Percentiles rank a stretch among this genome's conserved stretches.
These are phyloP conservation scores for Drosophila setosimentum DNA, from an alignment of 2,888 invertebrate genomes.

Conservation along the genomic window DNA sequence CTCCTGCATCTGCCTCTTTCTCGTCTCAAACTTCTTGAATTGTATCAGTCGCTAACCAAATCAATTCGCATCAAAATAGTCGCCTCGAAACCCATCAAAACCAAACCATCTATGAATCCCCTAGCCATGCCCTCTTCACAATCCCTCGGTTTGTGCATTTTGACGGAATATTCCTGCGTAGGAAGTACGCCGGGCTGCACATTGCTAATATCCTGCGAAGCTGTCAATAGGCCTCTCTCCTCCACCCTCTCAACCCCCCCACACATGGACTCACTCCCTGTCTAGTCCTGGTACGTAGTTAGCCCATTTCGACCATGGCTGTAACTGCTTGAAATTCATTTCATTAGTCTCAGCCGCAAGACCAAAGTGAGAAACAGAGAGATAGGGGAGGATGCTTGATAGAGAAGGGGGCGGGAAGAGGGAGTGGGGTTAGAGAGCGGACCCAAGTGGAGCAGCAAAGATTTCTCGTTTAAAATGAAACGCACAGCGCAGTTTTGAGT, in stretches of 20 bases:
- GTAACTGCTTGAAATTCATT: slow-evolving; percentile 68
- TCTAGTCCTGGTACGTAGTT: background rate
- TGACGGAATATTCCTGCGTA: slow-evolving; percentile 64
- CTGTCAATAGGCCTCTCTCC: slow-evolving; percentile 6
- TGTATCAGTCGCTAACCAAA: slow-evolving; percentile 71
- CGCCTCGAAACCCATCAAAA: slow-evolving; percentile 55
- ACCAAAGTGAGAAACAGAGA: background rate
- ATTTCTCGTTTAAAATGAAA: slow-evolving; percentile 34
- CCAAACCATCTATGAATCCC: slow-evolving; percentile 38
- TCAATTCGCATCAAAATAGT: slow-evolving; percentile 73
- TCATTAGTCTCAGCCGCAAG: slow-evolving; percentile 45
- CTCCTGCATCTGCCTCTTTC: slow-evolving; percentile 1
- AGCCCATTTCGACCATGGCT: slow-evolving; percentile 12
- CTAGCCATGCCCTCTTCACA: background rate
- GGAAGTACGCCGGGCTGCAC: slow-evolving; percentile 75
- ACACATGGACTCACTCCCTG: background rate
- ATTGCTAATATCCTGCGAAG: slow-evolving; percentile 75
- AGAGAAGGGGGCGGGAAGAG: background rate
- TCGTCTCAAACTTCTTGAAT: slow-evolving; percentile 30
- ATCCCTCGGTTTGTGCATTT: slow-evolving; percentile 38
- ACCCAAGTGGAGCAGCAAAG: background rate
- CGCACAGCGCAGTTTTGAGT: slow-evolving; percentile 12
- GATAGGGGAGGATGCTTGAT: too few species aligned
- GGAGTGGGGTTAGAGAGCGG: background rate
- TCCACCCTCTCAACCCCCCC: background rate